Evolutionary conservation across 1,140 invertebrate genomes (phyloP), one percentile per base, ranked within the genome.

Genomic region (Drosophila nebulosa): DNA sequence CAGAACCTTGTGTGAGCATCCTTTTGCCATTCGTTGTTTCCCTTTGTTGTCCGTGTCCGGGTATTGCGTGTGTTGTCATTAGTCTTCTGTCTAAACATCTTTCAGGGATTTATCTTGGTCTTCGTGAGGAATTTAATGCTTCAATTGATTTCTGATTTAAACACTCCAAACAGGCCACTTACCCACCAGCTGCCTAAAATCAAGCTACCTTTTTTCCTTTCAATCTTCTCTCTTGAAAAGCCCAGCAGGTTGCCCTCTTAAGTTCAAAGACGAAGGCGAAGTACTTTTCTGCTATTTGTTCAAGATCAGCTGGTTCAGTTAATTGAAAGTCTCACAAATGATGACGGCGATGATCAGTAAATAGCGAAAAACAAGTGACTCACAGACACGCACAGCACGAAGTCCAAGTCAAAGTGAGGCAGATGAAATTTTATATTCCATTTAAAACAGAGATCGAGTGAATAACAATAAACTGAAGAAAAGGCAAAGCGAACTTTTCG

Each of bases 81-180:
- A 76, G 69, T 39, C 39, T 63, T 61, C 57, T 27, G 46, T 70
- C 67, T 66, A 55, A 55, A 69, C 72, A 52, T 78, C 68, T 71
- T 74, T 62, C 55, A 18, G 24, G 55, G 56, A 70, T 79, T 88
- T 86, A 65, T 46, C 39, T 46, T 83, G 75, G 69, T 26, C 27
- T 55, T 16, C 27, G n/a, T 16, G 55, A 75, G 70, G 83, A 83
- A 88, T 88, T 86, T 86, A 83, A 86, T 86, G 83, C 83, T 88
- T 86, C 84, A 83, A 86, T 83, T 88, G 84, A 69, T 86, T 78
- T 69, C 75, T 77, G 74, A 85, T 85, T 74, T 79, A 85, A 85
- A 69, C 73, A 60, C 63, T 58, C 59, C 57, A 65, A 56, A 52
- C 32, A 62, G 69, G 50, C 51, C 26, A 24, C 26, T 24, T 26